A percentile compares a stretch with the other conserved stretches of the same genome.
phyloP scores from a whole-genome alignment of 2,888 invertebrate genomes.

The Nymphalis polychloros region DNA sequence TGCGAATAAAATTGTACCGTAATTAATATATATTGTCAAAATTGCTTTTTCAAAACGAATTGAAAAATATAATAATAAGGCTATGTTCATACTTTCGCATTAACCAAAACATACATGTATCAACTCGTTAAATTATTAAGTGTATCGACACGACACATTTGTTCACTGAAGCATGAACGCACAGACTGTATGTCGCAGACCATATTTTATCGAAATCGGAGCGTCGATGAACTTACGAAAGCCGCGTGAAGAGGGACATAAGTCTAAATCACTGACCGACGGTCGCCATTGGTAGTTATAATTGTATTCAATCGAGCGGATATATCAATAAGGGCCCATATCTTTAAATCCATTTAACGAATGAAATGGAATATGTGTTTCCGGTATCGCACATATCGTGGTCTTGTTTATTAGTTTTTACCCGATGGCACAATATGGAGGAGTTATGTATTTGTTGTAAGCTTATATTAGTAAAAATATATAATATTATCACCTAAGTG shows the following conservation, averaged over 20 bases:
- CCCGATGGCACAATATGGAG: background rate
- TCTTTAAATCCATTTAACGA: conserved; percentile 23
- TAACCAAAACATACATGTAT: background rate
- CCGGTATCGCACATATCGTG: conserved; percentile 14
- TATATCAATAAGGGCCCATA: conserved; percentile 31
- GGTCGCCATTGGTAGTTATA: conserved; percentile 9
- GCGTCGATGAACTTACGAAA: conserved; percentile 11
- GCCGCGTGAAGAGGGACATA: conserved; percentile 5
- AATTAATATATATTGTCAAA: too few species aligned
- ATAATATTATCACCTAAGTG: too few species aligned
- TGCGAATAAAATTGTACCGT: too few species aligned
- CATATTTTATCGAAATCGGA: conserved; percentile 24
- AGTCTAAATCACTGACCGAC: conserved; percentile 21
- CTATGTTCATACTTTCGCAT: too few species aligned
- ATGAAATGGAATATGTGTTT: conserved; percentile 11
- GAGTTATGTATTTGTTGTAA: too few species aligned
- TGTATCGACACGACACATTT: background rate
- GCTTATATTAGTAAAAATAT: too few species aligned
- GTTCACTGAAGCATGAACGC: background rate
- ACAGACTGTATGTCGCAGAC: conserved; percentile 4
- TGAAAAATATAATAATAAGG: too few species aligned
- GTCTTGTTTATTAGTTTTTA: conserved; percentile 3
- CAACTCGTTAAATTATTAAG: background rate
- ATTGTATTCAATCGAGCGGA: conserved; percentile 26
- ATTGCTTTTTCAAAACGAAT: too few species aligned